Conservation (phyloP, 30 jellyfish, hydroid and myxozoan genomes). For the Aurelia aurita region DNA sequence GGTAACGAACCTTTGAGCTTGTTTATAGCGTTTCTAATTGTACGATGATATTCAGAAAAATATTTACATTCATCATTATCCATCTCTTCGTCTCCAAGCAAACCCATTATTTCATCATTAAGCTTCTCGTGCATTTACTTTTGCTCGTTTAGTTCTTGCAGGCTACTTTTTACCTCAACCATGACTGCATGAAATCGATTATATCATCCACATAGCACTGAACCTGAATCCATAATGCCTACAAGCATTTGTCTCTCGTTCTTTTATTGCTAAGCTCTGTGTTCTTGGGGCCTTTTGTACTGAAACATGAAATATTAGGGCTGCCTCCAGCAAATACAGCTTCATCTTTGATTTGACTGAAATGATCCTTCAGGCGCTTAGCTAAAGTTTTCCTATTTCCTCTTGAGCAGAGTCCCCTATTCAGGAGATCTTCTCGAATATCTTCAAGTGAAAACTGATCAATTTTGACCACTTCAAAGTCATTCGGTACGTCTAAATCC, state of each 20-base stretch:
- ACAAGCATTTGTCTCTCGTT: not conserved
- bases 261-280: not conserved
- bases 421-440: not conserved
- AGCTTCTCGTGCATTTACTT: not conserved
- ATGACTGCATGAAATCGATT: not conserved
- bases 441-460: no score
- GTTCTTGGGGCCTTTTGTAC: no score
- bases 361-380: not conserved
- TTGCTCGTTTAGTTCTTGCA: not conserved
- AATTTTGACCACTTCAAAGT: no score
- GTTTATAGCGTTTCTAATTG: not conserved
- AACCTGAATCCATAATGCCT: not conserved
- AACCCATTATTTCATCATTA: not conserved
- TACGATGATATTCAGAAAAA: not conserved
- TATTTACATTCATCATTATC: not conserved
- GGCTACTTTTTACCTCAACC: not conserved
- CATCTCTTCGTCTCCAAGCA: not conserved
- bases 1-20: not conserved
- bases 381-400: not conserved
- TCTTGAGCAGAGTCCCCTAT: not conserved
- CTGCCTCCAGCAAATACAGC: not conserved
- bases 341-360: not conserved
- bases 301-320: not conserved
- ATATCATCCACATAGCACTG: not conserved
- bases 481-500: no score